phyloP scores from a whole-genome alignment of 2,113 vertebrate genomes.

The Gopherus evgoodei region DNA sequence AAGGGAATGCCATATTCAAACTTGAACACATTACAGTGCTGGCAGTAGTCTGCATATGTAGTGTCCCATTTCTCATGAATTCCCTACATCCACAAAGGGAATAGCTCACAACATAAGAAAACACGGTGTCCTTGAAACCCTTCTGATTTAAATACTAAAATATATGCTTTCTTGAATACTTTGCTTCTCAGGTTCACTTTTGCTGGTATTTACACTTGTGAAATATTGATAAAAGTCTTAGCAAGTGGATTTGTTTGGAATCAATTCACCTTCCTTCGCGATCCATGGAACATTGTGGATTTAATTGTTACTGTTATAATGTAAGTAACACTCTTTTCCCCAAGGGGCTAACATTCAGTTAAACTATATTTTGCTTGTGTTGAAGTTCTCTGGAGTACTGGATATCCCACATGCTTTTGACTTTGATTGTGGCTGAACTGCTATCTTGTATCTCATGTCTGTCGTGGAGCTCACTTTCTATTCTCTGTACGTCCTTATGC shows the following conservation, averaged over 20 bases:
- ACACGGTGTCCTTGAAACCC: neutral
- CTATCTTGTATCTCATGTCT: neutral
- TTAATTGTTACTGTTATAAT: conserved; percentile 86
- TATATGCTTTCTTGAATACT: conserved; percentile 33
- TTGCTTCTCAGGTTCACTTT: conserved; percentile 84
- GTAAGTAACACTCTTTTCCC: conserved; percentile 79
- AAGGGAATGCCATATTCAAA: neutral
- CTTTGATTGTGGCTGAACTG: neutral
- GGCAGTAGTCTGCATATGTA: neutral
- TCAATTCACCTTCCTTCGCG: conserved; percentile 93
- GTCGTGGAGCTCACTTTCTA: neutral
- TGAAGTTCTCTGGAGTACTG: neutral
- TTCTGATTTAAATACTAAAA: neutral
- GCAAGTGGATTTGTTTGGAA: conserved; percentile 90
- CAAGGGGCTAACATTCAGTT: accelerated
- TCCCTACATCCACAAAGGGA: neutral
- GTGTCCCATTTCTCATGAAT: neutral
- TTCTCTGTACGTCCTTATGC: too few relatives aligned
- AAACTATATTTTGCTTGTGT: neutral
- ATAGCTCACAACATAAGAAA: neutral
- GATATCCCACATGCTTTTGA: neutral
- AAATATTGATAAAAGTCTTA: conserved; percentile 91
- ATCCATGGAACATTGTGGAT: conserved; percentile 95
- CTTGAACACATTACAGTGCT: conserved; percentile 53
- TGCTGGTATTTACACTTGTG: conserved; percentile 89